Percentiles rank a stretch among this genome's conserved stretches.
Conservation (phyloP, 1,140 invertebrate species). For the Saccostrea glomerata region DNA sequence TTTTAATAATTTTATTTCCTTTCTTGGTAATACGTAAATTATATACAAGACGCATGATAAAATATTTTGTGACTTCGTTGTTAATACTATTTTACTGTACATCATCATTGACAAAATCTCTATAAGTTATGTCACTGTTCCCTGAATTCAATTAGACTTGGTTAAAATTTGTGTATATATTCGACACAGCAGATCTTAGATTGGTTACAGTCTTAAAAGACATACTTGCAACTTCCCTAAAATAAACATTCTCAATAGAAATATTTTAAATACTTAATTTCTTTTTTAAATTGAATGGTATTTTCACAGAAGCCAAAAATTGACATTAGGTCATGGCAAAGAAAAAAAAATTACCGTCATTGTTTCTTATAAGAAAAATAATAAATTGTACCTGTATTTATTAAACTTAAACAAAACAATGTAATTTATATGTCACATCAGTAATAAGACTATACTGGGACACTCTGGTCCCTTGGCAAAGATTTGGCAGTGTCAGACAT, state of each 20-base stretch:
- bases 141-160: background rate
- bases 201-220: background rate
- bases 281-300: background rate
- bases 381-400: background rate
- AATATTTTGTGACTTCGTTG: constrained; percentile 31
- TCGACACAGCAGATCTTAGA: background rate
- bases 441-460: background rate
- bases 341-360: background rate
- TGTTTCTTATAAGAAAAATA: background rate
- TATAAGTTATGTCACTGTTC: background rate
- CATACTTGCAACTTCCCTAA: background rate
- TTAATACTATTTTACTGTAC: constrained; percentile 18
- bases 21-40: constrained; percentile 9
- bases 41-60: constrained; percentile 23
- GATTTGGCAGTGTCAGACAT: constrained; percentile 11
- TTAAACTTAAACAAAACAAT: background rate
- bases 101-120: background rate
- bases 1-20: constrained; percentile 8
- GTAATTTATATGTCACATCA: background rate
- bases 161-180: background rate
- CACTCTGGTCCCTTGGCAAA: constrained; percentile 3
- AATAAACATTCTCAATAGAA: background rate
- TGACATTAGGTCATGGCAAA: background rate
- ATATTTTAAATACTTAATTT: background rate
- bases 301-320: background rate